A percentile compares a stretch with the other conserved stretches of the same genome.
phyloP scores from a whole-genome alignment of 2,113 vertebrate species.

The Pterocles gutturalis region DNA sequence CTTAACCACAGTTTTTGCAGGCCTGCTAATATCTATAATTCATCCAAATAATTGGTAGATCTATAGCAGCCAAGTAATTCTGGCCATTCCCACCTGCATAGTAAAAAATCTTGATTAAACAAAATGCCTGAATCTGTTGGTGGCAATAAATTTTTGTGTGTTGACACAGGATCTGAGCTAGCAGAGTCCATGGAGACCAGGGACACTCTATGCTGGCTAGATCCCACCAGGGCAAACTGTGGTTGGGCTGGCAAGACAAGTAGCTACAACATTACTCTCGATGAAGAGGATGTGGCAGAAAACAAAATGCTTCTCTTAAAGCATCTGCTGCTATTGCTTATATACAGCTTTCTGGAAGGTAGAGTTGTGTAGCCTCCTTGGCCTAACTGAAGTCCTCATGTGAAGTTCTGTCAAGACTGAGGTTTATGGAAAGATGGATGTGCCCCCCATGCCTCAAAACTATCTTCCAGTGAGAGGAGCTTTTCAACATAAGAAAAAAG shows the following conservation, averaged over 20 bases:
- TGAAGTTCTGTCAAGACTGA: not conserved
- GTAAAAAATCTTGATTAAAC: not conserved
- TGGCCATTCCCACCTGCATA: constrained; percentile 1
- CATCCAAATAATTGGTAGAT: constrained; percentile 24
- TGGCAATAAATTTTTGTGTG: not conserved
- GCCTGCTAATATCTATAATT: constrained; percentile 6
- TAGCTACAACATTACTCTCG: not conserved
- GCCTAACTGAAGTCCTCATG: not conserved
- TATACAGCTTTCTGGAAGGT: not conserved
- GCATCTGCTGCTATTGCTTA: not conserved
- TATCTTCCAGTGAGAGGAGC: not conserved
- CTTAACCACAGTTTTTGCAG: not conserved
- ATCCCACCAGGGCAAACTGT: not conserved
- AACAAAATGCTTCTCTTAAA: not conserved
- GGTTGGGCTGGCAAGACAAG: not conserved
- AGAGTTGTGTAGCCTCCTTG: not conserved
- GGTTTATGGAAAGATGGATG: not conserved
- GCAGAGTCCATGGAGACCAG: not conserved
- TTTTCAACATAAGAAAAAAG: not conserved
- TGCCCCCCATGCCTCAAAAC: not conserved
- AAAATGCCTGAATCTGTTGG: not conserved
- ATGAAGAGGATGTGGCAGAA: not conserved
- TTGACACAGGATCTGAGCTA: not conserved
- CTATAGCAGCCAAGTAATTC: constrained; percentile 14
- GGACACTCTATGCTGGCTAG: not conserved